Evolutionary conservation across 2,113 vertebrate species (phyloP).

Genomic region (Centrocercus urophasianus): DNA sequence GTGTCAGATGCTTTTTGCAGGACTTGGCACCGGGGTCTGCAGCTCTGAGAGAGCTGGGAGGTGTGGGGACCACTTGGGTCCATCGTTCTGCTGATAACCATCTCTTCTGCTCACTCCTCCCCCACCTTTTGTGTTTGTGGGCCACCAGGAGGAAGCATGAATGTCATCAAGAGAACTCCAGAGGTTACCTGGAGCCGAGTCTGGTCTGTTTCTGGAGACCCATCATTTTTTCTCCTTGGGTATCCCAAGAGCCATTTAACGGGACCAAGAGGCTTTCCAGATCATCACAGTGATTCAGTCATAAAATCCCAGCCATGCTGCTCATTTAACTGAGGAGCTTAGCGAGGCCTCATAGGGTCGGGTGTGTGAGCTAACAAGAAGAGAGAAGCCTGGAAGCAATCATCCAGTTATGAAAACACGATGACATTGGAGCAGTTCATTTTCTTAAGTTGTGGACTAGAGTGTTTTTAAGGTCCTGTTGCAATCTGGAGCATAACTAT

Average conservation of each 20-base stretch:
- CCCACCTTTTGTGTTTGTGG: background rate
- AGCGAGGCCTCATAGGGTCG: accelerated
- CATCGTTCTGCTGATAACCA: background rate
- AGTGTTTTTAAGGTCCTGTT: background rate
- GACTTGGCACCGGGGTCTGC: background rate
- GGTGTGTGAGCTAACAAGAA: background rate
- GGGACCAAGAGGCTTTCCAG: background rate
- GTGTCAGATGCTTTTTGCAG: background rate
- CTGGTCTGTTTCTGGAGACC: background rate
- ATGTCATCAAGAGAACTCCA: background rate
- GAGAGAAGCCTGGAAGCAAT: background rate
- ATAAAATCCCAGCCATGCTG: background rate
- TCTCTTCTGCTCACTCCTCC: accelerated
- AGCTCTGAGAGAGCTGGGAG: accelerated
- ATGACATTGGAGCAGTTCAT: background rate
- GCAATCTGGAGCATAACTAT: background rate
- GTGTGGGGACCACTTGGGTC: background rate
- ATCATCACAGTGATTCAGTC: background rate
- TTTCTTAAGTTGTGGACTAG: background rate
- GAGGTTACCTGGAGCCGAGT: background rate
- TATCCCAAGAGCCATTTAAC: background rate
- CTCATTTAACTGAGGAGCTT: accelerated
- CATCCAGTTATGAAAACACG: background rate
- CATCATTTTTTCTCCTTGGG: accelerated
- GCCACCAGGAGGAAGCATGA: accelerated